Evolutionary conservation across 2,797 vertebrate genomes (phyloP).

Genomic region (Gila robusta): DNA sequence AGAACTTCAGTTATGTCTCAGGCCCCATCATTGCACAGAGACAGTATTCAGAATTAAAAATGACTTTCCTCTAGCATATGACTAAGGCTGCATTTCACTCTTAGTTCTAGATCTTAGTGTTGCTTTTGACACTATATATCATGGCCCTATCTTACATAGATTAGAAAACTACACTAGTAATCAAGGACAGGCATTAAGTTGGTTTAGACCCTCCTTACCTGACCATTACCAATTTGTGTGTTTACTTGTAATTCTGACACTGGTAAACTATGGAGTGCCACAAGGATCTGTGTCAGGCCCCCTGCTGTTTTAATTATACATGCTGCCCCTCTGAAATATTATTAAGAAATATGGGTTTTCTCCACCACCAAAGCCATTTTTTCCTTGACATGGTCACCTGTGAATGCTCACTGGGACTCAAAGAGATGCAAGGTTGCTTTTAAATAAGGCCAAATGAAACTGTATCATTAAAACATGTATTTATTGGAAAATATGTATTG

Average conservation of each 20-base stretch:
- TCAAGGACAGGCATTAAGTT: neutral
- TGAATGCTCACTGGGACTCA: neutral
- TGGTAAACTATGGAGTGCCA: neutral
- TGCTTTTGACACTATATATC: neutral
- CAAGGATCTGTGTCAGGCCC: neutral
- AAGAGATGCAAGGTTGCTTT: neutral
- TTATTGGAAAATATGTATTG: neutral
- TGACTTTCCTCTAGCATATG: neutral
- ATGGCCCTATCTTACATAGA: neutral
- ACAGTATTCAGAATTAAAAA: neutral
- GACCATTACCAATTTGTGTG: neutral
- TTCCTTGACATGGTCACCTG: neutral
- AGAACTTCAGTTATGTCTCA: neutral
- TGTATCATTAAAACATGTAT: too few species aligned
- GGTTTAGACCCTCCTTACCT: neutral
- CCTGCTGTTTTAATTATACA: neutral
- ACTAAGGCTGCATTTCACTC: neutral
- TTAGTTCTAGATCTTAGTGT: neutral
- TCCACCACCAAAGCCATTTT: neutral
- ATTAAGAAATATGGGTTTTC: neutral
- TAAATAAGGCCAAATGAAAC: neutral
- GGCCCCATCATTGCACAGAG: neutral
- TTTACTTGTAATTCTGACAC: neutral
- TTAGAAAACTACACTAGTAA: neutral
- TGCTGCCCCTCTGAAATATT: neutral